Base-by-base conservation (phyloP, 2,797 vertebrate genomes). In the Cuculus canorus region DNA sequence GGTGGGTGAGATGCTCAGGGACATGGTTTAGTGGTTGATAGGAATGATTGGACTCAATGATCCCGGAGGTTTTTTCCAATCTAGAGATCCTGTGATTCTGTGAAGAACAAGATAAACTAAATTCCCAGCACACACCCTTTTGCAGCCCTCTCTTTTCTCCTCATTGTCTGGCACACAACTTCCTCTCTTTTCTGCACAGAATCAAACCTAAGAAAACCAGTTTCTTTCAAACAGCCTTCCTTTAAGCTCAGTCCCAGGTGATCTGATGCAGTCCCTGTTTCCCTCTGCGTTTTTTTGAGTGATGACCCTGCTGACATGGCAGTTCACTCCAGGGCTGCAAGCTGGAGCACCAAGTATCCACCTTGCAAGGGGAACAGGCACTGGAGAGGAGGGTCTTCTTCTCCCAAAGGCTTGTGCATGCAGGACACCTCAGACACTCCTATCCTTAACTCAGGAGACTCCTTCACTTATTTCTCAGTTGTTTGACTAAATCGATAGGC, bases 311-410 rank as follows among this genome's bases (percentile, higher is more conserved):
- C 14, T 43, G 56, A 43, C 13, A 11, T 11, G 10, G 5, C 2
- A 0, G 13, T 30, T 68, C 4, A 48, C 23, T 15, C 23, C 30
- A 17, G 54, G 16, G 33, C 19, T 64, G n/a, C 19, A 37, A 41
- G 11, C 8, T 54, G 24, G 37, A 78, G 28, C 25, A 86, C 56
- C 28, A 33, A 24, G 15, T 7, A 61, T 21, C 4, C 25, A 33
- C 19, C 25, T 68, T 35, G 60, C 18, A 45, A 86, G 11, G 11
- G 18, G 2, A 60, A 41, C 10, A n/a, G 33, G 15, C 0, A 0
- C 23, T 19, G 17, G 45, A 56, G 53, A 65, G 12, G 76, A 7
- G 4, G 7, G 5, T 53, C 27, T 64, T 86, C 47, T 66, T 4
- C 28, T 89, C 37, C 18, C 8, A 9, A 39, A 78, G 10, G 37